Conservation (phyloP, 2,113 vertebrate species). For the Pedionomus torquatus region DNA sequence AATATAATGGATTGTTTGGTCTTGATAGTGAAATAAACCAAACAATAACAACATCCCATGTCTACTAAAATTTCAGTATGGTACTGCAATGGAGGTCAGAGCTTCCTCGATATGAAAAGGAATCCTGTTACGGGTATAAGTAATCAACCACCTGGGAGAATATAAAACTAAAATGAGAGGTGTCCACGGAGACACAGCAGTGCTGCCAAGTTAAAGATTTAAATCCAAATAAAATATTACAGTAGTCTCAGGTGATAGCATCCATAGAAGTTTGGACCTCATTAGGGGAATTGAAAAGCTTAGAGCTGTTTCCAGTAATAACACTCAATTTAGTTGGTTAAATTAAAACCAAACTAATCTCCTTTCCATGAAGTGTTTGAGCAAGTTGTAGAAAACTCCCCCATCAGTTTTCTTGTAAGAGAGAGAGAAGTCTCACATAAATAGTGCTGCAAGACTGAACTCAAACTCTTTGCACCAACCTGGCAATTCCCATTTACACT, state of each 20-base stretch:
- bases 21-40: not conserved
- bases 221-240: slow-evolving; percentile 73
- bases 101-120: slow-evolving; percentile 47
- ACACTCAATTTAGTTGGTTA: slow-evolving; percentile 66
- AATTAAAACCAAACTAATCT: slow-evolving; percentile 71
- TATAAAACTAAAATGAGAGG: slow-evolving; percentile 66
- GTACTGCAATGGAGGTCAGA: slow-evolving; percentile 15
- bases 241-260: slow-evolving; percentile 73
- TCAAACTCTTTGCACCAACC: not conserved
- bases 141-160: slow-evolving; percentile 61
- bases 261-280: slow-evolving; percentile 64
- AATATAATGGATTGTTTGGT: slow-evolving; percentile 36
- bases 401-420: slow-evolving; percentile 48
- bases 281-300: slow-evolving; percentile 72
- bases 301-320: slow-evolving; percentile 68
- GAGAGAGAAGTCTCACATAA: slow-evolving; percentile 8
- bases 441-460: not conserved
- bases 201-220: slow-evolving; percentile 57
- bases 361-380: slow-evolving; percentile 66
- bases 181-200: slow-evolving; percentile 40
- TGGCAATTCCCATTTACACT: not conserved
- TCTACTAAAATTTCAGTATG: slow-evolving; percentile 9
- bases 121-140: slow-evolving; percentile 62
- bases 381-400: slow-evolving; percentile 61
- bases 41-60: not conserved